Conservation (phyloP, 2,888 invertebrate genomes). For the Heliothis peltigera region DNA sequence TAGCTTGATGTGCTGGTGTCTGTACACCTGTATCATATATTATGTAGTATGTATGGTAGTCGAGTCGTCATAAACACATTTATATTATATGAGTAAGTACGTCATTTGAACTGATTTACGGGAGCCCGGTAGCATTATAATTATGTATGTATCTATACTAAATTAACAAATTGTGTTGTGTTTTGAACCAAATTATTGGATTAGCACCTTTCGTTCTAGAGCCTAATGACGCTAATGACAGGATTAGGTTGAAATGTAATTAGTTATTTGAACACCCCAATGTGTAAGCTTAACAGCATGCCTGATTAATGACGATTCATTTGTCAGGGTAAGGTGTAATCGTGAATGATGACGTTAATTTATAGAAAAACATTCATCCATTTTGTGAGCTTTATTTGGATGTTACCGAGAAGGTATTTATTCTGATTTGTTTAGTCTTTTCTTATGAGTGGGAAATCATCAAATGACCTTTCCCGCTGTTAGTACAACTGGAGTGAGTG, state of each 20-base stretch:
- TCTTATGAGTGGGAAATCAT: no score
- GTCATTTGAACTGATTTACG: no score
- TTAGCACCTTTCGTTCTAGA: not conserved
- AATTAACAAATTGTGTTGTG: not conserved
- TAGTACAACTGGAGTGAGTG: no score
- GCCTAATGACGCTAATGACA: not conserved
- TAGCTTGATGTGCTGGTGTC: no score
- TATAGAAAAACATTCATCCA: slow-evolving; percentile 23
- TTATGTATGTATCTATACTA: no score
- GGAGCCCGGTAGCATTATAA: no score
- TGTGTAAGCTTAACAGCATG: slow-evolving; percentile 4
- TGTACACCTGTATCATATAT: no score
- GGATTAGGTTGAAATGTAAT: slow-evolving; percentile 16
- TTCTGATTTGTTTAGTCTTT: no score
- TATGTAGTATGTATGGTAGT: no score
- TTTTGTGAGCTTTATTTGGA: slow-evolving; percentile 11
- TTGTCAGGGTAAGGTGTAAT: slow-evolving; percentile 41
- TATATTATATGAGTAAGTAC: no score
- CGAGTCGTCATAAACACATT: no score
- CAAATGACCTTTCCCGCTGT: no score
- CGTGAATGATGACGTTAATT: slow-evolving; percentile 24
- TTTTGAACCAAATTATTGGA: not conserved
- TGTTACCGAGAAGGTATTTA: not conserved
- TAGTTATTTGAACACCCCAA: slow-evolving; percentile 19
- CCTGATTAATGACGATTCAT: slow-evolving; percentile 33